Percentiles rank a stretch among this genome's conserved stretches.
phyloP scores from a whole-genome alignment of 2,797 vertebrate species.

The Artibeus jamaicensis region DNA sequence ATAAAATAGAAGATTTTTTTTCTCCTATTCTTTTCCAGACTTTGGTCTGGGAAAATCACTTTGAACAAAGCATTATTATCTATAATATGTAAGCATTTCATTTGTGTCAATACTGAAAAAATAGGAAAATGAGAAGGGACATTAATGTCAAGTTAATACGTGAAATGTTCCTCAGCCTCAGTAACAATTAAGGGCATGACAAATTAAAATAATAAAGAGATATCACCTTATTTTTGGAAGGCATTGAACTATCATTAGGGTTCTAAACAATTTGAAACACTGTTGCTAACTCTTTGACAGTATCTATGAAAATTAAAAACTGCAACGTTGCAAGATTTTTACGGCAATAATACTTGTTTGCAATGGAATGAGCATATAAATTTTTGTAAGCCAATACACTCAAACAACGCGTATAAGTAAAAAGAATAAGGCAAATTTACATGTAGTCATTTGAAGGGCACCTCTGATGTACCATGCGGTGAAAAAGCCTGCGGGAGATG shows the following conservation, averaged over 20 bases:
- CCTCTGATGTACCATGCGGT: neutral
- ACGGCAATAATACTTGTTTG: neutral
- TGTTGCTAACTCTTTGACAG: neutral
- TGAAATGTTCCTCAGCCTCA: neutral
- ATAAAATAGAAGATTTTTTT: neutral
- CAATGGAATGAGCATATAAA: neutral
- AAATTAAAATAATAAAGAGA: neutral
- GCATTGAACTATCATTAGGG: neutral
- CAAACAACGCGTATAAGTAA: neutral
- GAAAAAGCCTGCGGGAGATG: neutral
- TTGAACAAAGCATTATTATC: neutral
- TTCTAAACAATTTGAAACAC: neutral
- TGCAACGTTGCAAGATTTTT: neutral
- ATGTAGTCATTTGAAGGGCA: neutral
- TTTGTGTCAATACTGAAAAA: conserved; percentile 24
- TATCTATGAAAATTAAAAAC: neutral
- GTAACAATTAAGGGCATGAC: neutral
- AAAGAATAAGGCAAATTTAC: neutral
- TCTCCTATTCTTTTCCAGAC: neutral
- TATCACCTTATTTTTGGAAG: neutral
- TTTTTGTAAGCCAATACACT: neutral
- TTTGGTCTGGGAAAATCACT: neutral
- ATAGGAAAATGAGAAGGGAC: neutral
- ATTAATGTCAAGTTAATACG: neutral
- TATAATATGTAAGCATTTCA: neutral